A percentile compares a stretch with the other conserved stretches of the same genome.
phyloP scores from a whole-genome alignment of 2,113 vertebrate genomes.

The Micronycteris hirsuta region DNA sequence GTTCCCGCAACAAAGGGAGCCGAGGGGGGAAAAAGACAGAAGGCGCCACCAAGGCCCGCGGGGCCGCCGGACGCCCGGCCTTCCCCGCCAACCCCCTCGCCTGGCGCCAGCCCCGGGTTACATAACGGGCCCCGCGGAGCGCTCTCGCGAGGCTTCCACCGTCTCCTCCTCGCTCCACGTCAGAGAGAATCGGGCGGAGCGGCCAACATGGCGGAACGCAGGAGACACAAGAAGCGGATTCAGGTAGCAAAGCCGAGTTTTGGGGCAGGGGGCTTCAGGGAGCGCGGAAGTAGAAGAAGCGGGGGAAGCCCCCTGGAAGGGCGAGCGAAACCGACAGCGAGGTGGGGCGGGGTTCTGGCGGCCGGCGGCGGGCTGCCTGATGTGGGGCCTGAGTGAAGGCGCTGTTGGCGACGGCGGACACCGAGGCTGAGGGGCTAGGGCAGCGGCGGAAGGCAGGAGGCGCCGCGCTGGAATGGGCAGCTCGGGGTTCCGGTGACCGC shows the following conservation, averaged over 20 bases:
- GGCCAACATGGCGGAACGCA: constrained; percentile 98
- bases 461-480: not conserved
- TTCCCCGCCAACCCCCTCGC: accelerated
- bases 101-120: not conserved
- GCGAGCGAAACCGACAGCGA: not conserved
- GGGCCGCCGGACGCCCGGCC: accelerated
- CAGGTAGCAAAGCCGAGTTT: constrained; percentile 85
- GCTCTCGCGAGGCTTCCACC: constrained; percentile 75
- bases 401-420: not conserved
- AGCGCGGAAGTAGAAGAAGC: not conserved
- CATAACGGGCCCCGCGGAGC: constrained; percentile 62
- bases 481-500: not conserved
- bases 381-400: constrained; percentile 21
- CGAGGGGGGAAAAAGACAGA: accelerated
- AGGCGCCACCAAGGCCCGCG: accelerated
- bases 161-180: constrained; percentile 76
- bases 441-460: not conserved
- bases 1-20: not conserved
- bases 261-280: not conserved
- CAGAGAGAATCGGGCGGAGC: constrained; percentile 76
- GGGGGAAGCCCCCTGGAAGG: not conserved
- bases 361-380: not conserved
- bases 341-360: not conserved
- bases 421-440: not conserved
- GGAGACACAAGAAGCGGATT: constrained; percentile 95